Evolutionary conservation across 2,797 vertebrate genomes (phyloP), one percentile per base, ranked within the genome.

Genomic region (Micromesistius poutassou): DNA sequence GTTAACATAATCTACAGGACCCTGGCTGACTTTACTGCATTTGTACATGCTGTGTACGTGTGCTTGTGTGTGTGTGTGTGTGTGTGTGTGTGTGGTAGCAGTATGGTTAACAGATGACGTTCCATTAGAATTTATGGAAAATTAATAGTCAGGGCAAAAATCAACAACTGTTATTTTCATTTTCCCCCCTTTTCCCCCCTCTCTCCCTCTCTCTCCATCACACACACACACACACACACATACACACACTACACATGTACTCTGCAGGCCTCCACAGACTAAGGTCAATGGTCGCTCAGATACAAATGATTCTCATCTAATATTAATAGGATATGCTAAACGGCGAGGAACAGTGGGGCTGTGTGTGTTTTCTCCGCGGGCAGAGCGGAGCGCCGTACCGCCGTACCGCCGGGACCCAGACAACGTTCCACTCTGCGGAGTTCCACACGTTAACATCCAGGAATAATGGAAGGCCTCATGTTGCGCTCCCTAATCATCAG

Each of bases 221-320:
- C n/a, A n/a, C n/a, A n/a, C n/a, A 62, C 46, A 33, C 74, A 75
- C 31, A 66, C 30, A 68, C 74, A 79, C 16, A 71, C 30, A 30
- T 55, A 72, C 76, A 38, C 19, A 40, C 68, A 75, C 36, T 50
- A 1, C 79, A 85, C 80, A 82, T 87, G 85, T 85, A 84, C 78
- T 84, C 81, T 84, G 80, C 85, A 89, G 82, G 80, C 73, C 36
- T 89, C 81, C 5, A 70, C 80, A 86, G 81, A 82, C 78, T 89
- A 83, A 87, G 89, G 92, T 91, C 89, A 91, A 86, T 74, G 79
- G 84, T 87, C 74, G 76, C 87, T 91, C 83, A 86, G 86, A 90
- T 91, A 92, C 91, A 91, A 93, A 93, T 89, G 85, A 90, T 91
- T 92, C 90, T 91, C 90, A 92, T 94, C 87, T 91, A 93, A 93